Evolutionary conservation across 2,113 vertebrate species (phyloP).

Genomic region (Corythornis madagascariensis): DNA sequence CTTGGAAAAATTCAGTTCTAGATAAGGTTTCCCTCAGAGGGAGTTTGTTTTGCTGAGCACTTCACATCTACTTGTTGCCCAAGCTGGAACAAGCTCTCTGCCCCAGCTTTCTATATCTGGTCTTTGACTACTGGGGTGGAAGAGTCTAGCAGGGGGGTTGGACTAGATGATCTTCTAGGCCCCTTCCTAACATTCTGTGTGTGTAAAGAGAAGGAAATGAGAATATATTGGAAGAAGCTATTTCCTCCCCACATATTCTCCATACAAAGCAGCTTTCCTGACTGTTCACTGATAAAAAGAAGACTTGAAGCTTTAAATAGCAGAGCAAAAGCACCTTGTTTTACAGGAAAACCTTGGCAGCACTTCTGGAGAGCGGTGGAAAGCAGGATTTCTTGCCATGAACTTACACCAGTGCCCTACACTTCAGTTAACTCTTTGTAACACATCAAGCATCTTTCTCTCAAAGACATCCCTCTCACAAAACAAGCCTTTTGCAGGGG

Average conservation of each 20-base stretch:
- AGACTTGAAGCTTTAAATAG: not conserved
- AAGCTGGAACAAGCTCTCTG: not conserved
- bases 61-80: not conserved
- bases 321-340: not conserved
- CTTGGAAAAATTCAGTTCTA: not conserved
- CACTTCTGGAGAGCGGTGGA: not conserved
- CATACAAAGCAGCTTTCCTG: not conserved
- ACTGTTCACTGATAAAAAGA: not conserved
- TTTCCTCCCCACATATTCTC: not conserved
- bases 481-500: not conserved
- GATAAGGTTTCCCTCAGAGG: not conserved
- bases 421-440: not conserved
- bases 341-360: not conserved
- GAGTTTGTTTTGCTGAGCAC: constrained; percentile 5
- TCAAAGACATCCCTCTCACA: not conserved
- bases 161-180: no score
- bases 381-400: not conserved
- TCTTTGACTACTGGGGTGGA: not conserved
- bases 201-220: not conserved
- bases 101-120: not conserved
- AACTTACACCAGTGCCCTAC: not conserved
- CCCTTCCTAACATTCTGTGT: no score
- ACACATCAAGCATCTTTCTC: not conserved
- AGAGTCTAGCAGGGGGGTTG: not conserved
- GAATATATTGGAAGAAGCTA: not conserved